Evolutionary conservation across 2,888 invertebrate species (phyloP), one percentile per base, ranked within the genome.

Genomic region (Sphaerophoria rueppellii): DNA sequence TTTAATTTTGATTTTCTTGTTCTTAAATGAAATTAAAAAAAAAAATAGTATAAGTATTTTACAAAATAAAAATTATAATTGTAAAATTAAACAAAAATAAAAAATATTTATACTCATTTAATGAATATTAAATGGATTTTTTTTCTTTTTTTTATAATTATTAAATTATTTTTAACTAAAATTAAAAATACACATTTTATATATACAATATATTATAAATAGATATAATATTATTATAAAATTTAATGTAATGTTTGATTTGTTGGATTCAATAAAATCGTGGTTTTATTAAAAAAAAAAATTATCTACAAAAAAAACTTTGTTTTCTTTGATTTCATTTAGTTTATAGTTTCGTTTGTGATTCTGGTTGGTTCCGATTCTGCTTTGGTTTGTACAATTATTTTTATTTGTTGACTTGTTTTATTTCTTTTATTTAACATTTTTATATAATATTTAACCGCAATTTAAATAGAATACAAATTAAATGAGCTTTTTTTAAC

Each of bases 261-360:
- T 89, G 88, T 89, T 89, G 89, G 88, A 89, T 89, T 89, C 88
- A 89, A 89, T 88, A 88, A 89, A 88, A 87, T 88, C 88, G 88
- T 88, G 88, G 88, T 88, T 89, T 89, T 89, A 89, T 88, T 88
- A 88, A 86, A 87, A 89, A 79, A 87, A 89, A 79, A 87, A 86
- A 86, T 87, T 87, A 60, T 75, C 37, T 70, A 73, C 16, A 82
- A 76, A 76, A 43, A 76, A 70, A 40, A 78, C 55, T 61, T 76
- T 87, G 82, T 76, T 87, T 80, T 80, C 82, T 87, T 85, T 80
- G 54, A 60, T 81, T 86, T 80, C 32, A 34, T 79, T 77, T 80
- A 60, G 75, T 82, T 82, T 81, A 92, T 91, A 90, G 91, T 90
- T 91, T 89, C 89, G 90, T 90, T 55, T 24, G 43, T 67, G 40